Percentiles rank a stretch among this genome's conserved stretches.
Conservation (phyloP, 2,113 vertebrate species). For the Sander lucioperca region DNA sequence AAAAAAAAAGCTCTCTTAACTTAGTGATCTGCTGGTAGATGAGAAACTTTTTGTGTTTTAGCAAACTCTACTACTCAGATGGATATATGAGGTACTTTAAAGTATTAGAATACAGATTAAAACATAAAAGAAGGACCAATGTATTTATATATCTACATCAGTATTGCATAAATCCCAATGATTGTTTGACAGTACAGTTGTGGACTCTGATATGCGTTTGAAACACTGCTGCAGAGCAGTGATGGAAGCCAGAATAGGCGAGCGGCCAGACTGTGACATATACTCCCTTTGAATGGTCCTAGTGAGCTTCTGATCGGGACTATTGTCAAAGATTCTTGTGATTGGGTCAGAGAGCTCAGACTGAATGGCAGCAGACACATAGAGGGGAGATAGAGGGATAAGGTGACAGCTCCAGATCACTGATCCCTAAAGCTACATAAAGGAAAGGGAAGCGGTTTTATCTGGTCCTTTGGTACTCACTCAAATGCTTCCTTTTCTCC, state of each 20-base stretch:
- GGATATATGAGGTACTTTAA: not conserved
- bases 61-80: not conserved
- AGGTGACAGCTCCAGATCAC: conserved; percentile 27
- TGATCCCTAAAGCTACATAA: conserved; percentile 46
- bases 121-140: not conserved
- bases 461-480: conserved; percentile 20
- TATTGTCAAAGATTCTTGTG: conserved; percentile 34
- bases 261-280: not conserved
- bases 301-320: conserved; percentile 30
- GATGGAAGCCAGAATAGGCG: not conserved
- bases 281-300: conserved; percentile 2
- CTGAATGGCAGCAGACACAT: conserved; percentile 27
- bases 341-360: conserved; percentile 42
- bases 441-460: conserved; percentile 28
- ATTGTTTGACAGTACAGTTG: not conserved
- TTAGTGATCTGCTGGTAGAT: conserved; percentile 16
- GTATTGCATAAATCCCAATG: not conserved
- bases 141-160: not conserved
- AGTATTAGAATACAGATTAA: not conserved
- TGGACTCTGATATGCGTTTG: not conserved
- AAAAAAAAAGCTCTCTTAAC: not conserved
- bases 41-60: not conserved
- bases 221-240: not conserved
- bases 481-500: conserved; percentile 14
- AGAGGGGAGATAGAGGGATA: conserved; percentile 43